Evolutionary conservation across 2,113 vertebrate genomes (phyloP).

Genomic region (Rhynchomys soricoides): DNA sequence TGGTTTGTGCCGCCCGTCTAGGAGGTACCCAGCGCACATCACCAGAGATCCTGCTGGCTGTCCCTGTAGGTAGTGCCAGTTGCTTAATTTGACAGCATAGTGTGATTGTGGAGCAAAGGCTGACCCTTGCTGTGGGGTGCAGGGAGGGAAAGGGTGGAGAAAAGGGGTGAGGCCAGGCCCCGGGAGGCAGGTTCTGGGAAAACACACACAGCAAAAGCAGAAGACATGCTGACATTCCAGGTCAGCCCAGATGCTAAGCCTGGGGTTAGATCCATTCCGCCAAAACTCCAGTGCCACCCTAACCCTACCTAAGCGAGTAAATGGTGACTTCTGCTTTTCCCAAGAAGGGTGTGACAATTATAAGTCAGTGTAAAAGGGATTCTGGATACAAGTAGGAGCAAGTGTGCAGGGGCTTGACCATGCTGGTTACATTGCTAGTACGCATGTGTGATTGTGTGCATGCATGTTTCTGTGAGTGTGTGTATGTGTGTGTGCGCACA

Average conservation of each 20-base stretch:
- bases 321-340: neutral
- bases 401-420: neutral
- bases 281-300: neutral
- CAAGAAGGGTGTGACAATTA: neutral
- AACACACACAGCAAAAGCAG: fast-evolving
- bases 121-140: neutral
- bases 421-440: neutral
- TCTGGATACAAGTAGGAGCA: too few relatives aligned
- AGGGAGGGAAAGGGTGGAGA: neutral
- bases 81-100: neutral
- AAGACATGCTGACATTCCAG: fast-evolving
- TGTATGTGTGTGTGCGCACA: neutral
- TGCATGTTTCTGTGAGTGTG: neutral
- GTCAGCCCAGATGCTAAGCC: neutral
- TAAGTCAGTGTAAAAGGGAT: too few relatives aligned
- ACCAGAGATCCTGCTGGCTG: neutral
- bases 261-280: fast-evolving
- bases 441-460: neutral
- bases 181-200: neutral
- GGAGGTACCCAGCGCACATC: neutral
- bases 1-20: neutral
- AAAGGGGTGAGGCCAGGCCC: neutral
- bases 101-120: neutral
- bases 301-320: fast-evolving
- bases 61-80: neutral